Percentiles rank a stretch among this genome's conserved stretches.
Conservation (phyloP, 2,113 vertebrate species). For the Pachycephala philippinensis region DNA sequence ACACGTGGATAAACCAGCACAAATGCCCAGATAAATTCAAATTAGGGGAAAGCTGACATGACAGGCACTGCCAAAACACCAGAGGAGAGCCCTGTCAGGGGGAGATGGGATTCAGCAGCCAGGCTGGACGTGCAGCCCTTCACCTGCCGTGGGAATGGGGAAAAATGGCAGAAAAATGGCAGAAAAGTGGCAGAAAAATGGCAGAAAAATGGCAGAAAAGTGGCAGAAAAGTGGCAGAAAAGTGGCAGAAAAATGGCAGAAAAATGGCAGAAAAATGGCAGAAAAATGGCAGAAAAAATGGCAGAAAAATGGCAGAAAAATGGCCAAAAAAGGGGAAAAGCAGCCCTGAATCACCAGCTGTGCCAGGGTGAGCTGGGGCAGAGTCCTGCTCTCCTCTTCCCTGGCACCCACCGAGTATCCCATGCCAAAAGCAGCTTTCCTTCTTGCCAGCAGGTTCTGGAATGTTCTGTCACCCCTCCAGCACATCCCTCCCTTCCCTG, state of each 20-base stretch:
- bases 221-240: too few species aligned
- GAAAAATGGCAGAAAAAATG: rapidly evolving
- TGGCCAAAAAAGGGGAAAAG: background rate
- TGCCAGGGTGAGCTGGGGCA: background rate
- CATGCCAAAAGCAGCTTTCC: background rate
- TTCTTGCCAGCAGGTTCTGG: background rate
- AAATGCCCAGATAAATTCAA: constrained; percentile 16
- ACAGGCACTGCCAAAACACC: constrained; percentile 11
- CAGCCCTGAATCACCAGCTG: background rate
- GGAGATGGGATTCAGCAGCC: background rate
- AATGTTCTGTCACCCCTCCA: background rate
- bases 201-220: background rate
- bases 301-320: background rate
- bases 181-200: background rate
- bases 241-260: rapidly evolving
- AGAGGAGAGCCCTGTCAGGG: constrained; percentile 16
- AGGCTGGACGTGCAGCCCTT: background rate
- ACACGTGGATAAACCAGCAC: background rate
- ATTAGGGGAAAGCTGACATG: background rate
- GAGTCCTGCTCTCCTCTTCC: background rate
- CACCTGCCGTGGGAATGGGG: background rate
- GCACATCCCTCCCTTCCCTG: background rate
- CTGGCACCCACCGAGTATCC: background rate
- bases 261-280: background rate
- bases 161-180: background rate